Evolutionary conservation across 2,888 invertebrate species (phyloP).

Genomic region (Caenorhabditis drosophilae): DNA sequence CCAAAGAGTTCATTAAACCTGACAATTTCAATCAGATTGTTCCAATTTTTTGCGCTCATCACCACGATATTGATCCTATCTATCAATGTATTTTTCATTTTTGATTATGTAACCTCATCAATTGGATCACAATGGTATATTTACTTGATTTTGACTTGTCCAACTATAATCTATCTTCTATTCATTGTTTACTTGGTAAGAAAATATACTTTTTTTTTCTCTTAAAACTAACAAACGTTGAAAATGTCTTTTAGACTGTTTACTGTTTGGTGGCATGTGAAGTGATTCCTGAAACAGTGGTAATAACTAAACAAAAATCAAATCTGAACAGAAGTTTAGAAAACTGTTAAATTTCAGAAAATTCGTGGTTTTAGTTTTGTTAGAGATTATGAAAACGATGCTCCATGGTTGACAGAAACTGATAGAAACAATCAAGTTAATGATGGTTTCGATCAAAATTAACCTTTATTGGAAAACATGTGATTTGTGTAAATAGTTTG

Average conservation of each 20-base stretch:
- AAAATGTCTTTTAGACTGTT: slow-evolving; percentile 35
- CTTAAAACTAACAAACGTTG: neutral
- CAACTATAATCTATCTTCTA: slow-evolving; percentile 77
- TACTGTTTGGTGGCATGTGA: slow-evolving; percentile 49
- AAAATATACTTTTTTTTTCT: neutral
- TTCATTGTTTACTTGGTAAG: slow-evolving; percentile 80
- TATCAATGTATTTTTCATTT: slow-evolving; percentile 83
- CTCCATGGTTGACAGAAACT: slow-evolving; percentile 23
- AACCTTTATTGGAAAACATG: neutral
- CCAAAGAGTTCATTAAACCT: too few species aligned
- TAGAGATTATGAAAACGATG: slow-evolving; percentile 29
- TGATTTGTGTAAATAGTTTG: neutral
- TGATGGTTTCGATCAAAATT: neutral
- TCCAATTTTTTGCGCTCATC: slow-evolving; percentile 77
- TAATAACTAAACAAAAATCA: too few species aligned
- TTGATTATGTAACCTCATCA: slow-evolving; percentile 73
- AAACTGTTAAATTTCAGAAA: slow-evolving; percentile 8
- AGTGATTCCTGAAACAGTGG: slow-evolving; percentile 38
- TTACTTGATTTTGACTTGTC: slow-evolving; percentile 72
- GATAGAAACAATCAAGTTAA: neutral
- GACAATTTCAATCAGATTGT: too few species aligned
- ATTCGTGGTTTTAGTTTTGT: slow-evolving; percentile 31
- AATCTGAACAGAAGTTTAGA: too few species aligned
- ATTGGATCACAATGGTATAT: slow-evolving; percentile 70
- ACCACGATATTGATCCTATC: slow-evolving; percentile 79